Base-by-base conservation (phyloP, 2,113 vertebrate genomes). In the Columba livia region DNA sequence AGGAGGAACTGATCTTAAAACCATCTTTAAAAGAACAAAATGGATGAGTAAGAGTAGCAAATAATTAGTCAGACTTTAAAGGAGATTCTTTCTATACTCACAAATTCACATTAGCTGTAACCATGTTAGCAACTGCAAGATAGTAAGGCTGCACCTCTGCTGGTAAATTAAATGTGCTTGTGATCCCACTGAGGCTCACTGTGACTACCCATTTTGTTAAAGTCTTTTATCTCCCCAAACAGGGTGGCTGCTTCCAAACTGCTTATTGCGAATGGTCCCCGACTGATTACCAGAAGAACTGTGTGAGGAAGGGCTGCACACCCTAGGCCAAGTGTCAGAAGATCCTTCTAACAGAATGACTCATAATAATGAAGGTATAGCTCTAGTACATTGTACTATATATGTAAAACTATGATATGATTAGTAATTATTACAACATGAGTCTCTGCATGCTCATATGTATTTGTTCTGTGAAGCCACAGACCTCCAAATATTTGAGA, bases 1-100 rank as follows among this genome's bases (percentile, higher is more conserved):
- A 96, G 90, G 89, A 89, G 48, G n/a, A 88, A 92, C 54, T 90
- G 62, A 50, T 15, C 9, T 36, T 66, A 79, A 88, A 96, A 79
- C 64, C 56, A 24, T 42, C 28, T 90, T 70, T 86, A 79, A 64
- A 74, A 71, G 85, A 80, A 70, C 40, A 90, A 90, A 93, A 67
- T 20, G 48, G 15, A 67, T 78, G 84, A 86, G 42, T 20, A 78
- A 73, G 57, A 38, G 38, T 58, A 86, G 61, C 42, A 90, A 78
- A 81, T 48, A 79, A 86, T 53, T 42, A 78, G 28, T 10, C 54
- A 71, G 77, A 28, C 42, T 90, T 93, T 64, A 90, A 87, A 81
- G 40, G 29, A 74, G 26, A 48, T 86, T 50, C 54, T 75, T 93
- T 69, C 48, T 66, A 5, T 38, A 32, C 26, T 83, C 93, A 79